Evolutionary conservation across 37 sponge, comb jelly and placozoan genomes (phyloP).

Genomic region (Halisarca cf. caerulea): DNA sequence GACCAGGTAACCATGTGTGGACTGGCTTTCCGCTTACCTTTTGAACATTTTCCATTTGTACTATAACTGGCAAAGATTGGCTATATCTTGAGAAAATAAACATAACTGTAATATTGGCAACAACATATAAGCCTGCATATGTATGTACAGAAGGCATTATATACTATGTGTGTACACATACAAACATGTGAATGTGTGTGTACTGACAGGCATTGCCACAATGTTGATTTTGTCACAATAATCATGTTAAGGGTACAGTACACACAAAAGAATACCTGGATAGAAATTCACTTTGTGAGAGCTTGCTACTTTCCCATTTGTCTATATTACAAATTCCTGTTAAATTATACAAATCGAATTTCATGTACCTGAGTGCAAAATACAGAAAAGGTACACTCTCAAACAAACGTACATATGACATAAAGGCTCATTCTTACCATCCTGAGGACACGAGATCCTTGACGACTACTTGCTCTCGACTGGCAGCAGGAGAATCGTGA

Average conservation of each 20-base stretch:
- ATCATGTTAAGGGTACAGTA: neutral
- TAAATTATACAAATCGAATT: slow-evolving; percentile 42
- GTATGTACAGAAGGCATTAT: too few relatives aligned
- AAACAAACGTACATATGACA: too few relatives aligned
- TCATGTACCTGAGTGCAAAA: slow-evolving; percentile 21
- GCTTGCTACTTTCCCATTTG: slow-evolving; percentile 7
- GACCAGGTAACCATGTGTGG: too few relatives aligned
- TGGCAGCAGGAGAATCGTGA: too few relatives aligned
- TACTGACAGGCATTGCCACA: too few relatives aligned
- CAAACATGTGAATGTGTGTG: neutral
- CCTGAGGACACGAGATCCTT: too few relatives aligned
- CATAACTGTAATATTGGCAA: neutral
- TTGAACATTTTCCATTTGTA: slow-evolving; percentile 10
- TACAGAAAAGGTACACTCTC: too few relatives aligned
- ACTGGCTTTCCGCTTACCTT: neutral
- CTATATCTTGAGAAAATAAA: slow-evolving; percentile 40
- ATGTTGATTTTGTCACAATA: too few relatives aligned
- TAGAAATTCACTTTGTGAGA: slow-evolving; percentile 40
- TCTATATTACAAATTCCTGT: slow-evolving; percentile 68
- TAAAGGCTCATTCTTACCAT: too few relatives aligned
- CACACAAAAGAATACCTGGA: slow-evolving; percentile 9
- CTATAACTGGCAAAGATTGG: slow-evolving; percentile 55
- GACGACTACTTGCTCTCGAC: too few relatives aligned
- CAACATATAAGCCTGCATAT: neutral
- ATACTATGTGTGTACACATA: too few relatives aligned